Base-by-base conservation (phyloP, 2,888 invertebrate species). In the Cheilosia urbana region DNA sequence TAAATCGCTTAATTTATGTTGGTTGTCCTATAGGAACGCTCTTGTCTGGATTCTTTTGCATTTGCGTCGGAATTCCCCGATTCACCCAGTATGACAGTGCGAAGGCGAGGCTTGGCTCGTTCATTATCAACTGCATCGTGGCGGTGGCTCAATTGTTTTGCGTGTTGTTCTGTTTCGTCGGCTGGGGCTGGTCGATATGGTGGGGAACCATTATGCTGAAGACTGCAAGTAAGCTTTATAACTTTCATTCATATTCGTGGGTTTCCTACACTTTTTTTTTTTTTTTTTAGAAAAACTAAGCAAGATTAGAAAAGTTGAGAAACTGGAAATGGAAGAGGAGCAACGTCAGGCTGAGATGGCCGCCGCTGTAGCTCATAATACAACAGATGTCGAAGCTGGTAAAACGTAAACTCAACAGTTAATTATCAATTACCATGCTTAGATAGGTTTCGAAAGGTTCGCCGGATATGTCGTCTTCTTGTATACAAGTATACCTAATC, bases 151-250 rank as follows among this genome's bases (percentile, higher is more conserved):
- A 99, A 93, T 93, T 97, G 89, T 98, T 98, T 93, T 98, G 98
- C 27, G 96, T 98, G 68, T 94, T 98, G 69, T 98, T 99, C 93
- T 96, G 98, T 90, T 94, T 98, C 68, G 98, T 97, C 49, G 97
- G 99, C 19, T 99, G 98, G 98, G 98, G 98, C 88, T 99, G 99
- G 99, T 97, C 98, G 82, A 96, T 99, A 87, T 98, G 98, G 95
- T 99, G 99, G 99, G 99, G 98, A 2, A 95, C 98, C 88, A 96
- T 97, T 90, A 96, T 98, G 96, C 93, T 98, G 87, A 96, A 95
- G 90, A 94, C 97, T 89, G 96, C 98, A 84, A 95, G 98, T 98
- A 92, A 95, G 97, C 81, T 63, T 4, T 37, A 9, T 0, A 4
- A 0, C 9, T 17, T 17, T 17, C 2, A 3, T 17, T 19, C 6